Evolutionary conservation across 2,888 invertebrate species (phyloP).

Genomic region (Drosophila histrio): DNA sequence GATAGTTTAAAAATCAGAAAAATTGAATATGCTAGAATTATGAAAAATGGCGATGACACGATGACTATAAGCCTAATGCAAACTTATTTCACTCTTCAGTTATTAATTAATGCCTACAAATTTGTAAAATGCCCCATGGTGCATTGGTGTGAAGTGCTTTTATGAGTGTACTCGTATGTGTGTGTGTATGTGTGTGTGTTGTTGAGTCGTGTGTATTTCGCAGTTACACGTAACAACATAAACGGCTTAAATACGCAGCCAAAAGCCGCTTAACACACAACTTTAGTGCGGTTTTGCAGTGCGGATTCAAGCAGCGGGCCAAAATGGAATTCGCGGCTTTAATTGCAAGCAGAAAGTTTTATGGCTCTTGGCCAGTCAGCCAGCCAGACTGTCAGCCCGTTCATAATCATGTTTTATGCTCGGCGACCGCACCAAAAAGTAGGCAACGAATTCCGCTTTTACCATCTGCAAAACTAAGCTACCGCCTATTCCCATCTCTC

Average conservation of each 20-base stretch:
- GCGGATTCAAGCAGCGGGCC: constrained; percentile 2
- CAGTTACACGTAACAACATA: constrained; percentile 58
- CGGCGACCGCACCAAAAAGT: constrained; percentile 36
- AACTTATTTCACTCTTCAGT: no score
- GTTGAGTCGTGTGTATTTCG: constrained; percentile 43
- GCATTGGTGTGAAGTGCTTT: constrained; percentile 14
- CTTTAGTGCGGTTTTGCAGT: constrained; percentile 63
- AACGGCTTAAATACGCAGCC: constrained; percentile 70
- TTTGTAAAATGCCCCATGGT: no score
- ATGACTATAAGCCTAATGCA: no score
- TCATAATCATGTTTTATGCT: constrained; percentile 67
- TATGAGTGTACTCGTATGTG: constrained; percentile 5
- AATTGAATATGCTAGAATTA: no score
- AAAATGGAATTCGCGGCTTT: constrained; percentile 41
- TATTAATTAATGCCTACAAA: no score
- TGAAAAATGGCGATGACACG: no score
- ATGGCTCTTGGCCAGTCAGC: not conserved
- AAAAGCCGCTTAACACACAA: constrained; percentile 72
- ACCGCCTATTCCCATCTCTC: not conserved
- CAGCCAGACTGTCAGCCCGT: not conserved
- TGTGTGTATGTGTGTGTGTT: constrained; percentile 5
- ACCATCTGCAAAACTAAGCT: constrained; percentile 15
- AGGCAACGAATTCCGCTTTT: constrained; percentile 35
- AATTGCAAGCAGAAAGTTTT: constrained; percentile 45
- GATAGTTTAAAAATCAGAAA: no score